Evolutionary conservation across 2,888 invertebrate genomes (phyloP), one percentile per base, ranked within the genome.

Genomic region (Arge pagana): DNA sequence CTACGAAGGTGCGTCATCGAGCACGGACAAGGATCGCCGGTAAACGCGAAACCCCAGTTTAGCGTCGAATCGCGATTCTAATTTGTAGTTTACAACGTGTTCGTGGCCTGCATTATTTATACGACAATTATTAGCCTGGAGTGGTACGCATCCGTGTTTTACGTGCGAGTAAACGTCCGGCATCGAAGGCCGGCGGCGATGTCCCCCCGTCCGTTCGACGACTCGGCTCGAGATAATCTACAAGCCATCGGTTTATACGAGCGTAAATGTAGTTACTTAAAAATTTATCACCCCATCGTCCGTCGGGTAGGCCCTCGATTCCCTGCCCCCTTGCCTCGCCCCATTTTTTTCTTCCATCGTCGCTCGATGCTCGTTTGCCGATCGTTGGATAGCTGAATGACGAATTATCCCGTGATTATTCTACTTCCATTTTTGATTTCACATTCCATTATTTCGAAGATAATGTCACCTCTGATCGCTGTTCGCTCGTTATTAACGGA

Each of bases 71-170:
- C 23, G n/a, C 40, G 37, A 16, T 21, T 28, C 65, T 64, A 67
- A 67, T 69, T 68, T 66, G 58, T 65, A 52, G 60, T 59, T 59
- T 57, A 57, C 61, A 60, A 61, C 56, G 58, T 41, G 10, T 42
- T 40, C 54, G 24, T 11, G 56, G 39, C 48, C 21, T 62, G 62
- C 57, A 65, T 64, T 62, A 63, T 65, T 64, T 50, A 65, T 61
- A 52, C 50, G 40, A 51, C 56, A 59, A 62, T 65, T 64, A 62
- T 57, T 48, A 42, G 28, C 7, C 7, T 8, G 51, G 16, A 33
- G 24, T 30, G 28, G 7, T 8, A 19, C 13, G n/a, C 19, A 11
- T 19, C 23, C 7, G 8, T 23, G 19, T 48, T 10, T 4, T 41
- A 13, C 10, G 10, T 10, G 6, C 11, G 21, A n/a, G 6, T 13